A percentile compares a stretch with the other conserved stretches of the same genome.
Evolutionary conservation across 2,113 vertebrate genomes (phyloP).

Genomic region (Microcebus murinus): DNA sequence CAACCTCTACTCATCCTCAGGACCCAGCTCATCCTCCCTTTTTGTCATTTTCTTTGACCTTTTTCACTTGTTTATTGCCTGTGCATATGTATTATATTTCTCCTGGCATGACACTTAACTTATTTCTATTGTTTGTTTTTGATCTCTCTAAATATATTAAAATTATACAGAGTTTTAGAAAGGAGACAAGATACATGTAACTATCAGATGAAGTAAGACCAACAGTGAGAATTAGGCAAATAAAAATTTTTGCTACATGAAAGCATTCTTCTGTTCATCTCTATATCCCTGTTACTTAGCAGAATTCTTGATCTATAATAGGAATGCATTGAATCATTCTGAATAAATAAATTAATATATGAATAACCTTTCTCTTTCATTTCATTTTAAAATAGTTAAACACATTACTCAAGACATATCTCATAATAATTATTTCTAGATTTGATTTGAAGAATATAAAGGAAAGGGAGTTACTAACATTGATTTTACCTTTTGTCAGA

Average conservation of each 20-base stretch:
- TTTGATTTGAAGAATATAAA: not conserved
- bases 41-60: not conserved
- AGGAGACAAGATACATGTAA: not conserved
- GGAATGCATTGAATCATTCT: not conserved
- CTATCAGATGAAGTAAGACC: not conserved
- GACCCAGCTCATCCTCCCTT: not conserved
- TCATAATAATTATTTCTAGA: not conserved
- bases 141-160: not conserved
- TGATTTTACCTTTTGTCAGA: not conserved
- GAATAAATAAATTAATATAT: not conserved
- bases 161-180: not conserved
- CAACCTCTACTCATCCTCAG: not conserved
- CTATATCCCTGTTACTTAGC: rapidly evolving
- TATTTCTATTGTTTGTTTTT: not conserved
- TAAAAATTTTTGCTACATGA: not conserved
- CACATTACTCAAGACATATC: not conserved
- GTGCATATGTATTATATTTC: not conserved
- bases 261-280: not conserved
- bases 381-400: constrained; percentile 4
- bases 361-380: not conserved
- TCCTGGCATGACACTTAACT: not conserved
- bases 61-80: not conserved
- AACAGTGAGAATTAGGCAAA: not conserved
- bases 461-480: not conserved
- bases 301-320: not conserved